Evolutionary conservation across 2,888 invertebrate species (phyloP).

Genomic region (Orthosia gothica): DNA sequence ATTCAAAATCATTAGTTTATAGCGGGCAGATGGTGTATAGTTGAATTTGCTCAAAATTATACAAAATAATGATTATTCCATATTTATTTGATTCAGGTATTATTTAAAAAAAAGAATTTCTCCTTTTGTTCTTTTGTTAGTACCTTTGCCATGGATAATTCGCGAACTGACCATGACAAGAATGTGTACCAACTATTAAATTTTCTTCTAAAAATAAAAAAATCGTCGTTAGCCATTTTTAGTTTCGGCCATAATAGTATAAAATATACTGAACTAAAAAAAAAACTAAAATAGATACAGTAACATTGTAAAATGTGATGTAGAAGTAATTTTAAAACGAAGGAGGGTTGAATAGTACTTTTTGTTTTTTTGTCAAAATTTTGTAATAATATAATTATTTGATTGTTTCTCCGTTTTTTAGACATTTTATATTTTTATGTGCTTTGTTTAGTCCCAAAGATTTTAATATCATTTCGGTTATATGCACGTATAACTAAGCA

Average conservation of each 20-base stretch:
- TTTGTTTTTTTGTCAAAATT: constrained; percentile 54
- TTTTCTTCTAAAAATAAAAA: constrained; percentile 19
- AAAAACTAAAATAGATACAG: constrained; percentile 39
- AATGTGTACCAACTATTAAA: not conserved
- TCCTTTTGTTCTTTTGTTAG: not conserved
- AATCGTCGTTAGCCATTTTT: constrained; percentile 37
- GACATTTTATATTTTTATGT: constrained; percentile 68
- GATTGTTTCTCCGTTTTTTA: constrained; percentile 52
- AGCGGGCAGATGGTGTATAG: constrained; percentile 63
- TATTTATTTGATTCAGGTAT: constrained; percentile 33
- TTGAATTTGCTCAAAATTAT: constrained; percentile 67
- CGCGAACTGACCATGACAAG: constrained; percentile 23
- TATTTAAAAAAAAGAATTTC: constrained; percentile 11
- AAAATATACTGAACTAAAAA: constrained; percentile 28
- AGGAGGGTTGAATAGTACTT: constrained; percentile 48
- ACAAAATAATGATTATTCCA: constrained; percentile 53
- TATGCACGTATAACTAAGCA: constrained; percentile 70
- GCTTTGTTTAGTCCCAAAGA: constrained; percentile 81
- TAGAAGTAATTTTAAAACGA: constrained; percentile 54
- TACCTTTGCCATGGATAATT: constrained; percentile 21
- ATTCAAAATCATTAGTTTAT: constrained; percentile 9
- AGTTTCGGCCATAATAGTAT: constrained; percentile 63
- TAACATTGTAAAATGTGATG: constrained; percentile 62
- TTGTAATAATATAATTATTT: constrained; percentile 42
- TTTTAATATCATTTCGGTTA: constrained; percentile 71